A percentile compares a stretch with the other conserved stretches of the same genome.
phyloP scores from a whole-genome alignment of 2,888 invertebrate species.

The Calliopum simillimum region DNA sequence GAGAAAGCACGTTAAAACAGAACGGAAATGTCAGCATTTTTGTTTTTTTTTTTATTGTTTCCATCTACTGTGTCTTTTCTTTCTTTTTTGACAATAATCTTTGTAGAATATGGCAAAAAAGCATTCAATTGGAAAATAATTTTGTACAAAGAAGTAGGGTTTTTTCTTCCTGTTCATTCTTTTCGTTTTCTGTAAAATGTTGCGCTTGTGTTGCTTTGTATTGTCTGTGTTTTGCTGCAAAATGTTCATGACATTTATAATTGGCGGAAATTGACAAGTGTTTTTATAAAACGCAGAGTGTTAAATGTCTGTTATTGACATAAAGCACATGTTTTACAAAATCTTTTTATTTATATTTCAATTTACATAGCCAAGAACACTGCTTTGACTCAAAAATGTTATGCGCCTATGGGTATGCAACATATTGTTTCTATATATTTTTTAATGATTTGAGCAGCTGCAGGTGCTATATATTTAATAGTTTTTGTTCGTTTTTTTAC shows the following conservation, averaged over 20 bases:
- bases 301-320: neutral
- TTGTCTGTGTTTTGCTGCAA: neutral
- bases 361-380: too few relatives aligned
- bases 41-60: neutral
- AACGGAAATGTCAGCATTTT: too few relatives aligned
- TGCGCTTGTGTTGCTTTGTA: neutral
- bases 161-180: conserved; percentile 13
- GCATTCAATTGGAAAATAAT: conserved; percentile 28
- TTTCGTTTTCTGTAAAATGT: neutral
- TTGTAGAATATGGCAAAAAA: neutral
- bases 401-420: too few relatives aligned
- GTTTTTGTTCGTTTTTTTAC: too few relatives aligned
- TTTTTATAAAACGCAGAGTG: conserved; percentile 39
- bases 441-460: too few relatives aligned
- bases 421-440: too few relatives aligned
- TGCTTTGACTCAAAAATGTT: too few relatives aligned
- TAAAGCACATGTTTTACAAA: too few relatives aligned
- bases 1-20: too few relatives aligned
- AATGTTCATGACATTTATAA: conserved; percentile 55
- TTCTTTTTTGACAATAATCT: neutral
- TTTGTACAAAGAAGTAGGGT: neutral
- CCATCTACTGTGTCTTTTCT: neutral
- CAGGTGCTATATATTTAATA: too few relatives aligned
- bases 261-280: conserved; percentile 58
- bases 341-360: too few relatives aligned